Evolutionary conservation across 2,797 vertebrate genomes (phyloP), one percentile per base, ranked within the genome.

Genomic region (Orestias chungarensis): DNA sequence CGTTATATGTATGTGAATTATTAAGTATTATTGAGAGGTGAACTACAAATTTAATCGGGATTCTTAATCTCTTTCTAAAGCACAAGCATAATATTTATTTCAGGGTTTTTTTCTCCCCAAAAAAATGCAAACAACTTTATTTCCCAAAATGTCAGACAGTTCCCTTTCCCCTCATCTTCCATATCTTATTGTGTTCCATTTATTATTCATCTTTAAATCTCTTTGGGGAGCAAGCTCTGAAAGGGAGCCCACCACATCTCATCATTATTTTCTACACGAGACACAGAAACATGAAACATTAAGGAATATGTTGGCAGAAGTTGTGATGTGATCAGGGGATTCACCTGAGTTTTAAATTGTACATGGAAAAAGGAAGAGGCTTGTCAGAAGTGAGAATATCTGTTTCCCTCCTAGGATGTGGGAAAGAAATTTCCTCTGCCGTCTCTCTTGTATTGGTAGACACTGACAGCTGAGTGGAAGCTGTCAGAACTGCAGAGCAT

Each of bases 321-420:
- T 73, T 49, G 35, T 61, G n/a, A 69, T 75, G 78, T 80, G 88
- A 90, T 89, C 81, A 72, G 76, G 83, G 87, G 86, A 91, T 82
- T 88, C 78, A 70, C 73, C 68, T 78, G 80, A 76, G 81, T 72
- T 87, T 80, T 80, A 73, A 87, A 83, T 72, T 81, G 76, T 83
- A 86, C 88, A 85, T 81, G 86, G 87, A 79, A 74, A 83, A 80
- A 81, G 82, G 69, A 84, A 79, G 86, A 73, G 82, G 75, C 76
- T 85, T 87, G 86, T 88, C 88, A 91, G 88, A 88, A 82, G 79
- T 75, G 82, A 83, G 86, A 89, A 75, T 68, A 81, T 82, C 54
- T 80, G 76, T 80, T 71, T 29, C 40, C 75, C 82, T 79, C 71
- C 33, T 33, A 76, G 86, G 86, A 90, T 80, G 49, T 64, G 35